A percentile compares a stretch with the other conserved stretches of the same genome.
Conservation (phyloP, 2,797 vertebrate species). For the Distichodus sexfasciatus region DNA sequence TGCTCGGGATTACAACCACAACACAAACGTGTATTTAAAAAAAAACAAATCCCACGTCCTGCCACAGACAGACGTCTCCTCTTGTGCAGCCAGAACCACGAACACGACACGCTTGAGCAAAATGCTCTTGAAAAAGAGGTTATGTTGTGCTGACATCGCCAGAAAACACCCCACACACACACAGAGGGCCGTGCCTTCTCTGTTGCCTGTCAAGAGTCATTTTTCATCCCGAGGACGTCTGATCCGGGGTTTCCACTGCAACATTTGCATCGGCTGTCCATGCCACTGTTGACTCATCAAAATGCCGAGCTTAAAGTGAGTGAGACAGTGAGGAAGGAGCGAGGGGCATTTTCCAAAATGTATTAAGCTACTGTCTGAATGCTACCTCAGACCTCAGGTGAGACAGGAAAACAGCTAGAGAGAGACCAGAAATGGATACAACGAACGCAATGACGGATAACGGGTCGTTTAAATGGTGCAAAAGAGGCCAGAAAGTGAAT, state of each 20-base stretch:
- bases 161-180: conserved; percentile 37
- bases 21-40: neutral
- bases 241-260: conserved; percentile 23
- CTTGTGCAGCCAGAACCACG: neutral
- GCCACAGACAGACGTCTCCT: neutral
- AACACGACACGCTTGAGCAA: neutral
- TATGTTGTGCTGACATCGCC: conserved; percentile 16
- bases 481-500: neutral
- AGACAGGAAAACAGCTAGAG: neutral
- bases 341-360: neutral
- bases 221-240: neutral
- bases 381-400: too few relatives aligned
- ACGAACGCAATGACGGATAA: conserved; percentile 3
- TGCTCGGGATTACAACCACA: neutral
- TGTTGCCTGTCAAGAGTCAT: neutral
- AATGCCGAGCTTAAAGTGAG: conserved; percentile 24
- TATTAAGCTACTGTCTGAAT: too few relatives aligned
- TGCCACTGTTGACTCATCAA: conserved; percentile 43
- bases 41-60: neutral
- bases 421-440: neutral
- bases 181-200: neutral
- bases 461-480: neutral
- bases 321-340: neutral
- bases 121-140: neutral
- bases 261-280: conserved; percentile 38